These are phyloP conservation scores for Rousettus madagascariensis DNA, from an alignment of 2,797 vertebrate genomes.

Conservation along the genomic window DNA sequence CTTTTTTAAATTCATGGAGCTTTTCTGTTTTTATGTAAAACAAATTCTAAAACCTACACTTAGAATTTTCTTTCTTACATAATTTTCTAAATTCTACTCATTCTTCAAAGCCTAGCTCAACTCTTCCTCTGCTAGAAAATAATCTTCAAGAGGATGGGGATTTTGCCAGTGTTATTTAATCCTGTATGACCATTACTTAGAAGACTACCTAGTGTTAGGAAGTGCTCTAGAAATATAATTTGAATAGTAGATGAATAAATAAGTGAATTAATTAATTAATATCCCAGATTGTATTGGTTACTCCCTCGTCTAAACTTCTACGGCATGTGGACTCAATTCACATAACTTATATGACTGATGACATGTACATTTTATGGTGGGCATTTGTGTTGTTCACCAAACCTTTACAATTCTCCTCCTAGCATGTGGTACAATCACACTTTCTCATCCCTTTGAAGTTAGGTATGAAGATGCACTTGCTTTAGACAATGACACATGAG, in stretches of 20 bases:
- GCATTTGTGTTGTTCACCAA: background rate
- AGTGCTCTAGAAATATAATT: background rate
- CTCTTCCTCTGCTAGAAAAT: background rate
- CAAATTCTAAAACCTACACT: background rate
- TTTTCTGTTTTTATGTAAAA: background rate
- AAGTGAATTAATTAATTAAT: background rate
- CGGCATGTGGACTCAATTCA: background rate
- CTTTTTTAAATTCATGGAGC: background rate
- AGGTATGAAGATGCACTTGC: background rate
- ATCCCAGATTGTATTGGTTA: background rate
- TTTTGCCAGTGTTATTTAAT: background rate
- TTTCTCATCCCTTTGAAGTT: background rate
- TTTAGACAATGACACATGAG: background rate
- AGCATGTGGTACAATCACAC: background rate
- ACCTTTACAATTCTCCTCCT: background rate
- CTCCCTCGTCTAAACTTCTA: background rate
- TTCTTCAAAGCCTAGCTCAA: background rate
- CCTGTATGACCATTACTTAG: background rate
- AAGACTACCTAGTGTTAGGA: background rate
- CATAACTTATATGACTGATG: background rate
- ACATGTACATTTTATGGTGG: background rate
- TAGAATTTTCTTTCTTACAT: background rate
- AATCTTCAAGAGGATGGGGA: background rate
- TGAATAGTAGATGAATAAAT: background rate
- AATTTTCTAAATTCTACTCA: background rate